These are phyloP conservation scores for Sarcophaga caerulescens DNA, from an alignment of 2,888 invertebrate genomes.

Conservation along the genomic window DNA sequence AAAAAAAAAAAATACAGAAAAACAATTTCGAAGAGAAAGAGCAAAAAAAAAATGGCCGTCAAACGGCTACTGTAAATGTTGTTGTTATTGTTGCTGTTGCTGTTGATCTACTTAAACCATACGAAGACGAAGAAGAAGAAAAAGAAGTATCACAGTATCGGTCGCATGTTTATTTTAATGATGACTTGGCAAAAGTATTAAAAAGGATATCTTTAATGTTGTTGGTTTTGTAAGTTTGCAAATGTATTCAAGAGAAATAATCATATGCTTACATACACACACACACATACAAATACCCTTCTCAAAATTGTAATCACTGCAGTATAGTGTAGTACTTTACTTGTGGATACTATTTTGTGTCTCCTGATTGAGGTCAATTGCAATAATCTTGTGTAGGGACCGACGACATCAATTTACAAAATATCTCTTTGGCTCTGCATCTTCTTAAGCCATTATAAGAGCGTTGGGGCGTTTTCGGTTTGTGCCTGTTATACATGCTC, in stretches of 20 bases:
- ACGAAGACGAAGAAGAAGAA: slow-evolving; percentile 14
- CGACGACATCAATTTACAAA: slow-evolving; percentile 4
- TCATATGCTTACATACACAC: not conserved
- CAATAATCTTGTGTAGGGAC: slow-evolving; percentile 42
- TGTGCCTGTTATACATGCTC: too few relatives aligned
- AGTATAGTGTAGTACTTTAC: slow-evolving; percentile 25
- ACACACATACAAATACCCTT: not conserved
- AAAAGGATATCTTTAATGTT: slow-evolving; percentile 66
- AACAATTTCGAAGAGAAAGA: too few relatives aligned
- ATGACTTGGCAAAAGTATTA: slow-evolving; percentile 68
- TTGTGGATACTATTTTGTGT: slow-evolving; percentile 40
- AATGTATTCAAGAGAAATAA: not conserved
- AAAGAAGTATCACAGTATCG: not conserved
- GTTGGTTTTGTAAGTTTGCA: slow-evolving; percentile 30
- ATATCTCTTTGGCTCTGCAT: not conserved
- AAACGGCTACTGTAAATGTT: slow-evolving; percentile 14
- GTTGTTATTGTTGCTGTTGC: not conserved
- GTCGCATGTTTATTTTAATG: slow-evolving; percentile 65
- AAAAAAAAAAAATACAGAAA: slow-evolving; percentile 5
- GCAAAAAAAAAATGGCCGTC: too few relatives aligned
- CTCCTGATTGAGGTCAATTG: slow-evolving; percentile 62
- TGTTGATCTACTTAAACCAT: too few relatives aligned
- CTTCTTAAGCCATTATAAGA: not conserved
- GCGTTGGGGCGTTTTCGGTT: not conserved
- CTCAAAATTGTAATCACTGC: slow-evolving; percentile 52